Base-by-base conservation (phyloP, 2,888 invertebrate genomes). In the Coronaproctus castanopsis region DNA sequence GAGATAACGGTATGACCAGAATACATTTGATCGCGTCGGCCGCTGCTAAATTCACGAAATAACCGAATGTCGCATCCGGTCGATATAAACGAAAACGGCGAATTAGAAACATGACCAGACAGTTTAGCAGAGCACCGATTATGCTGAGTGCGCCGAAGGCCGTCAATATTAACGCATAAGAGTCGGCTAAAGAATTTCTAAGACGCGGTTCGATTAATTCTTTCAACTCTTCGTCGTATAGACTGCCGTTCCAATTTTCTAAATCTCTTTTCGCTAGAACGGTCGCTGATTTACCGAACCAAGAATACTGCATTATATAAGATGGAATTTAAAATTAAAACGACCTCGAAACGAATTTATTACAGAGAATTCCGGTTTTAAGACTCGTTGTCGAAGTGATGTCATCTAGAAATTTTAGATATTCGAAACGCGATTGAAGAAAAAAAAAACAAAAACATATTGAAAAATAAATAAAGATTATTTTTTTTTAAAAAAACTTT, bases 21-120 rank as follows among this genome's bases (percentile, higher is more conserved):
- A 79, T 70, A 67, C 82, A 80, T 71, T 83, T 82, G 51, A 83
- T 72, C 51, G 82, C 71, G 68, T 83, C 80, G 65, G 82, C 79
- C 57, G 83, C 68, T 0, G 79, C 80, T 66, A 83, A 73, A 70
- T 83, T 84, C 62, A 80, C 75, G 52, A 84, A 72, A 68, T 81
- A 82, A 62, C 78, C 76, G 68, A 78, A 51, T 8, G 59, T 59
- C 23, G 55, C 50, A 20, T 59, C 59, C 14, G n/a, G n/a, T 14
- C 36, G 36, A 14, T 36, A 36, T 14, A 36, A 14, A 8, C 36
- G 5, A 36, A 8, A 8, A 5, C 36, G 36, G 36, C 5, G 5
- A 14, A 36, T 36, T 14, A 14, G 14, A 14, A 8, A 36, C 5
- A 36, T 36, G 5, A 8, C 36, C 36, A 36, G 14, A 5, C 5